These are phyloP conservation scores for Trichechus manatus DNA, from an alignment of 2,113 vertebrate species.

Conservation along the genomic window DNA sequence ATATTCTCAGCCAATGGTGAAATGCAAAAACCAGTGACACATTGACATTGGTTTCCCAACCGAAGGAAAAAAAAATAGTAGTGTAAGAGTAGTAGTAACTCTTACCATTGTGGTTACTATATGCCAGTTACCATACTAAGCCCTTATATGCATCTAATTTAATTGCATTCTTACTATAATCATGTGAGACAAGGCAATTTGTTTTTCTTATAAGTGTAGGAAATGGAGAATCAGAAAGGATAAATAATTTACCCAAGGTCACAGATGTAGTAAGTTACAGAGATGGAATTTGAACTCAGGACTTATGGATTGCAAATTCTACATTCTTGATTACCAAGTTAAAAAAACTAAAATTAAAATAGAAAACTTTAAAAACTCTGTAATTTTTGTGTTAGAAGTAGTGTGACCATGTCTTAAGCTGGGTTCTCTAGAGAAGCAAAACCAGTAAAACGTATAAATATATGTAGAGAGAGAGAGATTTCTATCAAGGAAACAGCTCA, in stretches of 20 bases:
- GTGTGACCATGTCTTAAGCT: not conserved
- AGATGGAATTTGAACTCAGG: not conserved
- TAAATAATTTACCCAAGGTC: not conserved
- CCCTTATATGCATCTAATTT: not conserved
- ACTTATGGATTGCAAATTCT: not conserved
- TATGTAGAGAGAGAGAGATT: no score
- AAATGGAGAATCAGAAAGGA: not conserved
- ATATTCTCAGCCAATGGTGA: not conserved
- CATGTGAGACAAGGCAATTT: not conserved
- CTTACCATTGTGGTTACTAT: not conserved
- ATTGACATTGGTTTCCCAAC: not conserved
- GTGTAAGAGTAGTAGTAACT: not conserved
- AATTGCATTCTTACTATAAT: not conserved
- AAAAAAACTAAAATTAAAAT: not conserved
- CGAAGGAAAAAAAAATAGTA: not conserved
- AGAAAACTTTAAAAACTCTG: not conserved
- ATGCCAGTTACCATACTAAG: not conserved
- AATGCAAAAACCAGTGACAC: not conserved
- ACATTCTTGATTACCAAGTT: not conserved
- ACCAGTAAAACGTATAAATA: no score
- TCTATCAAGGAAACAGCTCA: no score
- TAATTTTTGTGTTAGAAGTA: not conserved
- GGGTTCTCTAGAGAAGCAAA: no score
- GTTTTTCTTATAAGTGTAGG: not conserved
- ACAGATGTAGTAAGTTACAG: not conserved